These are phyloP conservation scores for Porites lobata DNA, from an alignment of 92 coral and sea anemone species.

Conservation along the genomic window DNA sequence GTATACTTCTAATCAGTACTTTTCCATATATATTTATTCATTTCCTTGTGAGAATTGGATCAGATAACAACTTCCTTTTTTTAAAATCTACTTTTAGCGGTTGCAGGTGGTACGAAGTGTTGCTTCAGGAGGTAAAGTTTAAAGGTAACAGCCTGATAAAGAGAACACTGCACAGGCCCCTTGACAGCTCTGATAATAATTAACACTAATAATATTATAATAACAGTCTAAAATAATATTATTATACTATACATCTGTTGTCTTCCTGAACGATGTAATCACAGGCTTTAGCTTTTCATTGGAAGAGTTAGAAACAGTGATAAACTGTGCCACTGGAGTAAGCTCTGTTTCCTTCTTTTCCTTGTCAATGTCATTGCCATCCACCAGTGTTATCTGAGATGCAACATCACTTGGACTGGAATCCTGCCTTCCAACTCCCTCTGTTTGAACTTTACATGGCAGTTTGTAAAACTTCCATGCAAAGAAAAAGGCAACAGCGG, in stretches of 20 bases:
- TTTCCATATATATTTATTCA: too few species aligned
- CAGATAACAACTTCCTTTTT: too few species aligned
- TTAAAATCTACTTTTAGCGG: too few species aligned
- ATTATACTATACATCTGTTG: constrained; percentile 7
- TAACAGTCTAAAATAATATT: neutral
- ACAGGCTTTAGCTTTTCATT: neutral
- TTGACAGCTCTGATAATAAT: too few species aligned
- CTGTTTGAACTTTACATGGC: constrained; percentile 38
- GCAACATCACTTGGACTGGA: constrained; percentile 23
- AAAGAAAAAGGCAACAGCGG: constrained; percentile 81
- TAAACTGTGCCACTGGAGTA: constrained; percentile 35
- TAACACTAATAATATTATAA: neutral
- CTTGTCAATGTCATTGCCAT: neutral
- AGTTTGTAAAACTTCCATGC: constrained; percentile 88
- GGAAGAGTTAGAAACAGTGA: constrained; percentile 16
- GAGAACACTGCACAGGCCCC: too few species aligned
- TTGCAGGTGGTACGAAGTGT: too few species aligned
- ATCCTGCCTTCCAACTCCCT: neutral
- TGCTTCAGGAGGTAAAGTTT: too few species aligned
- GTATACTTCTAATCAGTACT: too few species aligned
- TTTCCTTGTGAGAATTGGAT: too few species aligned
- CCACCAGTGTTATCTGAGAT: constrained; percentile 32
- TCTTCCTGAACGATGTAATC: neutral
- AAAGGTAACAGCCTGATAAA: too few species aligned
- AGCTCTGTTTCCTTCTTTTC: constrained; percentile 17